A percentile compares a stretch with the other conserved stretches of the same genome.
Evolutionary conservation across 1,140 invertebrate genomes (phyloP).

Genomic region (Spodoptera frugiperda): DNA sequence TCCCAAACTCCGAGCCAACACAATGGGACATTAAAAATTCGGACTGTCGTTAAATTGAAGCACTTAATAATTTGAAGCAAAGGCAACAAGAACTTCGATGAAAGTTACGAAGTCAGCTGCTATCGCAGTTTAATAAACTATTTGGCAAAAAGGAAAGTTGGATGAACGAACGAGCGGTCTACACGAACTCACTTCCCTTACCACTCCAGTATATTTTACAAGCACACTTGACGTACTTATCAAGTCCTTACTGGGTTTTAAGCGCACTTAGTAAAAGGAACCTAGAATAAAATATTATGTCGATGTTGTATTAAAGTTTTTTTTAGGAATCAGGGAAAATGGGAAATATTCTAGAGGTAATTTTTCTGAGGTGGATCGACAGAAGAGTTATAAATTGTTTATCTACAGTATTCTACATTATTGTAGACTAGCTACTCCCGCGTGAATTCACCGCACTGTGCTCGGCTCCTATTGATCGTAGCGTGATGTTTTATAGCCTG

Average conservation of each 20-base stretch:
- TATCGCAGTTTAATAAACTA: conserved; percentile 14
- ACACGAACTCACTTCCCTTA: conserved; percentile 7
- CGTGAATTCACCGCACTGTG: no score
- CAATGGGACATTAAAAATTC: not conserved
- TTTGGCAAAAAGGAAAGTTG: conserved; percentile 32
- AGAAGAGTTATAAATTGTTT: no score
- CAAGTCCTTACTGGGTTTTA: conserved; percentile 19
- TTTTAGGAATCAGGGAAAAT: not conserved
- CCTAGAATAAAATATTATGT: not conserved
- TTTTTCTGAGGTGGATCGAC: no score
- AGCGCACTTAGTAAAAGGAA: conserved; percentile 16
- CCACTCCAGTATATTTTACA: conserved; percentile 2
- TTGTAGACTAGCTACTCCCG: no score
- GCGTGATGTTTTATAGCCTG: no score
- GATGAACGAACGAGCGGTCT: conserved; percentile 9
- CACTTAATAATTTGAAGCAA: conserved; percentile 33
- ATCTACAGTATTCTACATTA: no score
- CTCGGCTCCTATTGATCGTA: no score
- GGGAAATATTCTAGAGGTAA: not conserved
- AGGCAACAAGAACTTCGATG: conserved; percentile 1
- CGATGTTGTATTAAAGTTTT: not conserved
- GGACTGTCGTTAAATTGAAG: conserved; percentile 29
- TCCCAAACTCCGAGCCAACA: not conserved
- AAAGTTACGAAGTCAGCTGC: conserved; percentile 7
- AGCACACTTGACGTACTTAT: conserved; percentile 8